Evolutionary conservation across 1,140 invertebrate genomes (phyloP), one percentile per base, ranked within the genome.

Genomic region (Metopolophium dirhodum): DNA sequence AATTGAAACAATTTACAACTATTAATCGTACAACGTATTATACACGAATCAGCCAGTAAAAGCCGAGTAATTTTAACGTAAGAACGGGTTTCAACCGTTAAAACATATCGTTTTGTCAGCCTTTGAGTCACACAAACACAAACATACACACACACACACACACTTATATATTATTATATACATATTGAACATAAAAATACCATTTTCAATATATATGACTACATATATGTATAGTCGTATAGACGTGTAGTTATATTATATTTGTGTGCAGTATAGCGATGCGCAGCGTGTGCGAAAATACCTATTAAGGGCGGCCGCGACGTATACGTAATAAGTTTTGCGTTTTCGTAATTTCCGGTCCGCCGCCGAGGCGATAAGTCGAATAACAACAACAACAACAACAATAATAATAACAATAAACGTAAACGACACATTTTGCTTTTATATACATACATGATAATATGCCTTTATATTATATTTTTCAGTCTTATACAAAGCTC

Each of bases 291-390:
- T 41, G 37, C 83, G 83, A 86, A 86, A 86, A 86, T 86, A 45
- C 83, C 83, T 41, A 86, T 86, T 86, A 86, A 20, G 37, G 23
- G 83, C 3, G 23, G 37, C 20, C 37, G 8, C 37, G 35, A 26
- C 83, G 83, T 45, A 41, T 86, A 45, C 23, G 83, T 26, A 86
- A 45, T 86, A 41, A 86, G 83, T 86, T 86, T 41, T 45, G 83
- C 37, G 83, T 86, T 86, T 86, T 86, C 83, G 83, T 86, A 86
- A 86, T 86, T 86, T 86, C 83, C 83, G 83, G 83, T 26, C 37
- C 35, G 22, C 82, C 82, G 18, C 41, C 83, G 83, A 45, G 26
- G 37, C 83, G 83, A 86, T 86, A 45, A 86, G 83, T 86, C 37
- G 83, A 86, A 86, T 45, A 45, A 77, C 61, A 77, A 35, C 61